Conservation (phyloP, 1,140 invertebrate species). For the Metopolophium dirhodum region DNA sequence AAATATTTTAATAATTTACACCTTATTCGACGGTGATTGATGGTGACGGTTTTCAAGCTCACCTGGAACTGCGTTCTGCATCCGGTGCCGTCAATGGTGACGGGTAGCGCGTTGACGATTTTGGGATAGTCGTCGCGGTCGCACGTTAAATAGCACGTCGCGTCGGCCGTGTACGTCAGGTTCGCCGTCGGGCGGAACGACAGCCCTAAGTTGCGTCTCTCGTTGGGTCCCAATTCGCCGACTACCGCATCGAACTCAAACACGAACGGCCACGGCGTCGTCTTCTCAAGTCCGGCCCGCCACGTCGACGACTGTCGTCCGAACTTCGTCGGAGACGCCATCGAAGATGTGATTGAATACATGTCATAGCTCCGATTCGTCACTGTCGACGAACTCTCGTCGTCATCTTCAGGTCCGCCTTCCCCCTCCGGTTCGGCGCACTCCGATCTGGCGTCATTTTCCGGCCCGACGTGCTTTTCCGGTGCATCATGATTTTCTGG, state of each 20-base stretch:
- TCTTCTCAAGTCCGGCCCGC: neutral
- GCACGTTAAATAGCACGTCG: slow-evolving; percentile 28
- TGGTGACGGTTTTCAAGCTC: neutral
- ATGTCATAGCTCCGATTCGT: neutral
- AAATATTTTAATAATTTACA: neutral
- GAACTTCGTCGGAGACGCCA: neutral
- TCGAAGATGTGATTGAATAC: neutral
- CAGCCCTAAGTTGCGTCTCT: neutral
- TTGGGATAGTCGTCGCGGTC: slow-evolving; percentile 2
- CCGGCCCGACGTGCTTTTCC: neutral
- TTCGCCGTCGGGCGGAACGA: neutral
- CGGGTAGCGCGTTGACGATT: neutral
- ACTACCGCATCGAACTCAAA: neutral
- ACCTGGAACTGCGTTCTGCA: neutral
- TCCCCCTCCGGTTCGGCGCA: neutral
- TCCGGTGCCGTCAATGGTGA: slow-evolving; percentile 2
- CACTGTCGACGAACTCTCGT: neutral
- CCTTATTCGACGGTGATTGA: neutral
- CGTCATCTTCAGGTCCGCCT: neutral
- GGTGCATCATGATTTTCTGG: no score
- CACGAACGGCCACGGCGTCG: neutral
- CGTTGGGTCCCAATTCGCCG: slow-evolving; percentile 32
- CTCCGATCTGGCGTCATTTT: neutral
- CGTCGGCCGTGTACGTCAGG: neutral
- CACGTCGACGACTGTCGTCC: neutral